Evolutionary conservation across 92 coral and sea anemone species (phyloP).

Genomic region (Heteractis magnifica): DNA sequence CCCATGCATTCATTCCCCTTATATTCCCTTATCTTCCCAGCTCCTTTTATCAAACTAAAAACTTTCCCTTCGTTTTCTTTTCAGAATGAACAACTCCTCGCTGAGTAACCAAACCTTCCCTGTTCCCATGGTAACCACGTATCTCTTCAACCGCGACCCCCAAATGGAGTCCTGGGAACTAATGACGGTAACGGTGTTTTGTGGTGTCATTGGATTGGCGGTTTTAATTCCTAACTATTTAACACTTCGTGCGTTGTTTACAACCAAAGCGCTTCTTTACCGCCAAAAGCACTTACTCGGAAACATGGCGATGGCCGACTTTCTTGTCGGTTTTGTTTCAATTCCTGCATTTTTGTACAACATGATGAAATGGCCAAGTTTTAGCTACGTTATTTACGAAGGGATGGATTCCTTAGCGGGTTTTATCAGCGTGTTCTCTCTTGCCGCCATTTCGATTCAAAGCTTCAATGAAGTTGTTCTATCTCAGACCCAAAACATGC

Average conservation of each 20-base stretch:
- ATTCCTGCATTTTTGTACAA: conserved; percentile 60
- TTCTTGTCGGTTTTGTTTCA: conserved; percentile 55
- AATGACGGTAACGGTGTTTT: conserved; percentile 37
- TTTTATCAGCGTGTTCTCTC: conserved; percentile 34
- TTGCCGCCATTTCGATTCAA: conserved; percentile 47
- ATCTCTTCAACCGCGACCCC: conserved; percentile 46
- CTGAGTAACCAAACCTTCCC: neutral
- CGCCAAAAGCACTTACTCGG: conserved; percentile 43
- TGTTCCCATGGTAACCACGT: conserved; percentile 14
- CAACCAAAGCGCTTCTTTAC: conserved; percentile 41
- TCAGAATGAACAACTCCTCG: conserved; percentile 50
- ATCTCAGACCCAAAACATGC: conserved; percentile 24
- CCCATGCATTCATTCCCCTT: no score
- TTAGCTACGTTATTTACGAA: conserved; percentile 46
- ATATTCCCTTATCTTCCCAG: no score
- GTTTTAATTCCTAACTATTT: conserved; percentile 51
- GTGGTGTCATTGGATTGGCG: conserved; percentile 41
- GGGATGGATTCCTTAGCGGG: conserved; percentile 54
- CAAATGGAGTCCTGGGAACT: conserved; percentile 47
- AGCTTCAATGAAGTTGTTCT: conserved; percentile 38
- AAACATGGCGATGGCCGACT: conserved; percentile 55
- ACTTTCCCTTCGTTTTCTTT: neutral
- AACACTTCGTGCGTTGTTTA: conserved; percentile 47
- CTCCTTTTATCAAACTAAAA: neutral
- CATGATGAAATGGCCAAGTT: conserved; percentile 52